Conservation (phyloP, 2,113 vertebrate species). For the Xenopus laevis region DNA sequence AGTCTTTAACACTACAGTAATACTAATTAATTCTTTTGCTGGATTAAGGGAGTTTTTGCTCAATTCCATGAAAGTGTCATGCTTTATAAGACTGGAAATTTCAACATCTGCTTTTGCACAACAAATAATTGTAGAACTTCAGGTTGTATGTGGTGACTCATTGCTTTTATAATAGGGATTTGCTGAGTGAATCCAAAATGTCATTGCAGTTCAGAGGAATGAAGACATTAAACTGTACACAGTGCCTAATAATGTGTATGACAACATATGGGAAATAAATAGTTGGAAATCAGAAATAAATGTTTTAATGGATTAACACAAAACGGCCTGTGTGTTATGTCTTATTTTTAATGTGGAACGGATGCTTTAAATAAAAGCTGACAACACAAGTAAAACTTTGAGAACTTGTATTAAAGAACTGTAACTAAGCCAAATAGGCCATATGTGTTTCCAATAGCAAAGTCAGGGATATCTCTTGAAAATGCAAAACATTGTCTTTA, state of each 20-base stretch:
- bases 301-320: conserved; percentile 15
- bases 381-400: conserved; percentile 45
- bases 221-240: no score
- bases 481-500: conserved; percentile 47
- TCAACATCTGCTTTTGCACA: not conserved
- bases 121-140: no score
- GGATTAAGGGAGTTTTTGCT: no score
- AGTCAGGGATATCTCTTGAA: conserved; percentile 44
- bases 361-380: conserved; percentile 19
- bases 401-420: conserved; percentile 48
- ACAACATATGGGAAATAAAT: conserved; percentile 1
- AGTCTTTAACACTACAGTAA: no score
- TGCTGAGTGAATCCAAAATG: no score
- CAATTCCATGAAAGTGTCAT: no score
- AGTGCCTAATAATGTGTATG: no score
- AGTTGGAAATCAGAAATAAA: conserved; percentile 13
- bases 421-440: conserved; percentile 44
- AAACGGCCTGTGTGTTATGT: not conserved
- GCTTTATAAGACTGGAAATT: not conserved
- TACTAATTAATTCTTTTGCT: no score
- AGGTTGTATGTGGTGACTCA: no score
- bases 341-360: conserved; percentile 20
- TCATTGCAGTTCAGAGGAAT: no score
- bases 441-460: conserved; percentile 44
- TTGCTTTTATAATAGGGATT: no score